phyloP scores from a whole-genome alignment of 2,113 vertebrate species.

The Erythrolamprus reginae region DNA sequence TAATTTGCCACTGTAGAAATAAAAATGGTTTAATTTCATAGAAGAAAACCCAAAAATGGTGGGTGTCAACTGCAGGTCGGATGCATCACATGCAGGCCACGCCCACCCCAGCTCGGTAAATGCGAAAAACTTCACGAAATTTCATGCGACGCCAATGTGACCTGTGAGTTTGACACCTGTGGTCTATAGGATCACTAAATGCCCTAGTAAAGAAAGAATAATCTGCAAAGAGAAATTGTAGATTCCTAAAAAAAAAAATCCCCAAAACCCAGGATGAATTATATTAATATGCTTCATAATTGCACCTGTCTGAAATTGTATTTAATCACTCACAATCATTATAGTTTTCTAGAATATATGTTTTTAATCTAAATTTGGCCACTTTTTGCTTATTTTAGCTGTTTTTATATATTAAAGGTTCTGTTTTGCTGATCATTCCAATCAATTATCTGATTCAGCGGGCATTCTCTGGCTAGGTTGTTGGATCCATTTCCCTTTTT shows the following conservation, averaged over 20 bases:
- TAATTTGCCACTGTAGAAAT: neutral
- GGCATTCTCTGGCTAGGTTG: neutral
- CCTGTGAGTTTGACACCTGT: no score
- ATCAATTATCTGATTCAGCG: neutral
- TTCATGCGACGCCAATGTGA: no score
- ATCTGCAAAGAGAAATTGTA: neutral
- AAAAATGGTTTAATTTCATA: neutral
- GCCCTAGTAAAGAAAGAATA: neutral
- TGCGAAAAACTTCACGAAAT: no score
- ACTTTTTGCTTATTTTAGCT: neutral
- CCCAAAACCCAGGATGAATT: neutral
- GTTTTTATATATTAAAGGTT: neutral
- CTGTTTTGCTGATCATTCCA: neutral
- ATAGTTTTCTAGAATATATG: neutral
- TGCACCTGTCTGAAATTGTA: neutral
- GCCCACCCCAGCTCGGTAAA: no score
- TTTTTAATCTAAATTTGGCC: neutral
- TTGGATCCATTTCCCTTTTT: neutral
- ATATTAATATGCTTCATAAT: neutral
- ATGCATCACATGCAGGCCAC: no score
- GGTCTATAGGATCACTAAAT: neutral
- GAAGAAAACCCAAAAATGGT: neutral
- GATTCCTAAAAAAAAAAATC: no score
- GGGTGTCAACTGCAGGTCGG: neutral
- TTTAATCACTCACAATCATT: neutral